Evolutionary conservation across 1,140 invertebrate species (phyloP).

Genomic region (Oedothorax gibbosus): DNA sequence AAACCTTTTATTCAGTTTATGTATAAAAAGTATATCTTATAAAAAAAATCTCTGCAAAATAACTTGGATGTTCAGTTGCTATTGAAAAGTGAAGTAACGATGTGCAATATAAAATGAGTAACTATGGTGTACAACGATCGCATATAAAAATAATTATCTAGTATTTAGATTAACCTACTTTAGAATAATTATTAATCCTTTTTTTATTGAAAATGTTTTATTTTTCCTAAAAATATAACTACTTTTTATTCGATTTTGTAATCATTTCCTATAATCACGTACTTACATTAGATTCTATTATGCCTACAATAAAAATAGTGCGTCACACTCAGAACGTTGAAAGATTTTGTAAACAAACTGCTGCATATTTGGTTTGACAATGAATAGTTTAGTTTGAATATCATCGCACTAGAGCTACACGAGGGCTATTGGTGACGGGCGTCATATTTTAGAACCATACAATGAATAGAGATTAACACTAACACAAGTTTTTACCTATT

Average conservation of each 20-base stretch:
- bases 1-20: no score
- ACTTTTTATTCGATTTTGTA: slow-evolving; percentile 17
- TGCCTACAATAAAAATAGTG: slow-evolving; percentile 41
- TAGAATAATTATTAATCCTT: slow-evolving; percentile 15
- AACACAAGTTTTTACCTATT: neutral
- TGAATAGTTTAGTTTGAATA: no score
- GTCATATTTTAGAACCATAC: no score
- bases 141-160: slow-evolving; percentile 38
- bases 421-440: no score
- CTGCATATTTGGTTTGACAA: slow-evolving; percentile 35
- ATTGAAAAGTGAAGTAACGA: no score
- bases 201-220: slow-evolving; percentile 6
- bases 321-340: slow-evolving; percentile 30
- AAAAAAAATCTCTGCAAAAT: no score
- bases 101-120: no score
- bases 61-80: no score
- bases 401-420: no score
- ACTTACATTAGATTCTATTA: slow-evolving; percentile 41
- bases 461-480: neutral
- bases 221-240: slow-evolving; percentile 47
- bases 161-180: slow-evolving; percentile 2
- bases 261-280: slow-evolving; percentile 8
- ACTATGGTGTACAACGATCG: neutral
- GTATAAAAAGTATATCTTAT: no score
- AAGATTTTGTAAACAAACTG: slow-evolving; percentile 48